Conservation (phyloP, 2,113 vertebrate species). For the Amblyopsis rosae region DNA sequence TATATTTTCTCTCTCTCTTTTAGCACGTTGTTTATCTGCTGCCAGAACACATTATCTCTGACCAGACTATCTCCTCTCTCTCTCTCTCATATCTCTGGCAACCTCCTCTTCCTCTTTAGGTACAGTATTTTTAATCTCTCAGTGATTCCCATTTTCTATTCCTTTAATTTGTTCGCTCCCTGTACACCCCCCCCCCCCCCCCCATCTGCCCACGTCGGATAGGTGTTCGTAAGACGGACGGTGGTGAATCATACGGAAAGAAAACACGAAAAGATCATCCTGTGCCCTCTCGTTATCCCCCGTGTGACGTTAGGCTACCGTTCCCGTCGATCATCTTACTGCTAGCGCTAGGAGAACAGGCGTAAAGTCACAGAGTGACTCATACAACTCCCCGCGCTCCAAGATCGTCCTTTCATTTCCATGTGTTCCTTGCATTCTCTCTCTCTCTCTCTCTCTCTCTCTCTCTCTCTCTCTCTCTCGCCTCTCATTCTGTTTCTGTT, state of each 20-base stretch:
- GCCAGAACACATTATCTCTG: not conserved
- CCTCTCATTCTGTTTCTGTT: conserved; percentile 12
- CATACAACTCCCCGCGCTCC: conserved; percentile 46
- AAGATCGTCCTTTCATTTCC: conserved; percentile 27
- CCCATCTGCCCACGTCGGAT: conserved; percentile 3
- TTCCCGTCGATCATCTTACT: conserved; percentile 48
- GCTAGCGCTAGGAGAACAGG: conserved; percentile 29
- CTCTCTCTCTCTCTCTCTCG: no score
- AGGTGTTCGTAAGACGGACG: conserved; percentile 3
- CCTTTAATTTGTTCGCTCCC: conserved; percentile 41
- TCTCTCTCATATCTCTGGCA: not conserved
- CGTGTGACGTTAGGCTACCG: conserved; percentile 25
- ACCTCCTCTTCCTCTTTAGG: conserved; percentile 12
- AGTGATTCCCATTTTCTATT: conserved; percentile 38
- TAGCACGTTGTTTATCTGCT: not conserved
- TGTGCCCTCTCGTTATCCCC: conserved; percentile 33
- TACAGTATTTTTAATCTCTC: conserved; percentile 48
- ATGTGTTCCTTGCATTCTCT: conserved; percentile 1
- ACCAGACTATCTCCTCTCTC: not conserved
- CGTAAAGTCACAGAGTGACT: conserved; percentile 60
- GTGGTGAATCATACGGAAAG: conserved; percentile 13
- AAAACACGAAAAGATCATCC: conserved; percentile 7
- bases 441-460: conserved; percentile 16
- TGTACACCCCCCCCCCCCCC: not conserved
- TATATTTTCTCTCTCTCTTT: not conserved